phyloP scores from a whole-genome alignment of 2,113 vertebrate genomes.

The zebrafish (Danio rerio) region GRCz12tu NC_133180.1:1389501-1390000 shows the following conservation, averaged over 20 bases:
- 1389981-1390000: no score
- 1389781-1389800: neutral
- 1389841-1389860: neutral
- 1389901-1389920: no score
- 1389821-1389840: neutral
- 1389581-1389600: no score
- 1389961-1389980: no score
- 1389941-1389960: no score
- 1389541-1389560: neutral
- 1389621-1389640: neutral
- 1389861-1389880: no score
- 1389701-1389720: slow-evolving; percentile 10
- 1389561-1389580: neutral
- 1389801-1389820: neutral
- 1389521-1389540: neutral
- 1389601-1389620: no score
- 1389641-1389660: neutral
- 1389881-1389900: no score
- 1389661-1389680: slow-evolving; percentile 33
- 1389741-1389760: neutral
- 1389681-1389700: neutral
- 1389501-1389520: no score
- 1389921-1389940: no score
- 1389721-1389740: neutral
- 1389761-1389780: neutral